Percentiles rank a stretch among this genome's conserved stretches.
Conservation (phyloP, 1,140 invertebrate species). For the Danaus melanippus region DNA sequence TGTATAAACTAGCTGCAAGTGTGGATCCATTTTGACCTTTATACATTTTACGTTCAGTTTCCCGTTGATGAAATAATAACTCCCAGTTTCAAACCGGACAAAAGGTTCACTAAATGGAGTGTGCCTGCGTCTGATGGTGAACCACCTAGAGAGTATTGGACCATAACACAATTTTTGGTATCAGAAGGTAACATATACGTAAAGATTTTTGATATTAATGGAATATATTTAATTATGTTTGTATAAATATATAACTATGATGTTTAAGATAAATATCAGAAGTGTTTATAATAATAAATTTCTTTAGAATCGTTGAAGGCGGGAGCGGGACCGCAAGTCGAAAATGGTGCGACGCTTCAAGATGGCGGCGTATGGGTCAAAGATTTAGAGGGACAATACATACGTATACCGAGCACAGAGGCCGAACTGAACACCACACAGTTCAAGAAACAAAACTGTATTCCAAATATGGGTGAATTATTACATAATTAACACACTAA, state of each 20-base stretch:
- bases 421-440: conserved; percentile 43
- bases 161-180: conserved; percentile 52
- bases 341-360: conserved; percentile 52
- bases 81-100: conserved; percentile 46
- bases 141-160: conserved; percentile 52
- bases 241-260: no score
- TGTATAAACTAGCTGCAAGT: no score
- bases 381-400: conserved; percentile 41
- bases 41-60: conserved; percentile 35
- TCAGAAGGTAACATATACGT: conserved; percentile 44
- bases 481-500: no score
- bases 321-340: conserved; percentile 51
- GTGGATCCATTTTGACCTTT: no score
- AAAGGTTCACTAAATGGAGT: conserved; percentile 54
- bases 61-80: conserved; percentile 49
- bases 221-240: background rate
- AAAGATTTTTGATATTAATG: background rate
- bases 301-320: conserved; percentile 52
- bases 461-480: conserved; percentile 59
- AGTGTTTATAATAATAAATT: background rate
- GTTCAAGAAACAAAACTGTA: conserved; percentile 62
- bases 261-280: background rate
- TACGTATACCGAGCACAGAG: conserved; percentile 51
- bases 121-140: conserved; percentile 43
- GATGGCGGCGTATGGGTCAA: conserved; percentile 59